These are phyloP conservation scores for Lathamus discolor DNA, from an alignment of 2,113 vertebrate genomes.

Conservation along the genomic window DNA sequence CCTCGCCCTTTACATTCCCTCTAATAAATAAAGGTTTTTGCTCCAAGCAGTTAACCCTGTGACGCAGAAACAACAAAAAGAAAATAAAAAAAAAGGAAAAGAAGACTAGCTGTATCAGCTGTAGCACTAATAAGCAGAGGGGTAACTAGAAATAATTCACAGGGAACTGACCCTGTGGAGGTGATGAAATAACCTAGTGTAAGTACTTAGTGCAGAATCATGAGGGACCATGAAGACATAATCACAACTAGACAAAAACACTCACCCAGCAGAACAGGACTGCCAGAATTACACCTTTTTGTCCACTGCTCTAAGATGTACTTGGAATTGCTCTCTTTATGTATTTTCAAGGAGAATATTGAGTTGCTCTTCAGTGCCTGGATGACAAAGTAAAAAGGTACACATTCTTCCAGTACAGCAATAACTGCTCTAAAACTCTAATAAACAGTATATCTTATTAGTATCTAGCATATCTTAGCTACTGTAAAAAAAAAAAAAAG, in stretches of 20 bases:
- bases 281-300: constrained; percentile 72
- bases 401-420: background rate
- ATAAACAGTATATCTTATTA: background rate
- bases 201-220: background rate
- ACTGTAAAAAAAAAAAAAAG: background rate
- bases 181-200: background rate
- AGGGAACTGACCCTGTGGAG: background rate
- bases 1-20: background rate
- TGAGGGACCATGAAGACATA: background rate
- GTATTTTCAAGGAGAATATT: constrained; percentile 81
- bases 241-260: background rate
- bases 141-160: background rate
- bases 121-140: background rate
- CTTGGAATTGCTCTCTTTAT: constrained; percentile 73
- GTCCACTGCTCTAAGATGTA: constrained; percentile 83
- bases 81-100: rapidly evolving
- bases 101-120: background rate
- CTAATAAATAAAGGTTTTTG: background rate
- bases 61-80: background rate
- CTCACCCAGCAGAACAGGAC: constrained; percentile 83
- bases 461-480: background rate
- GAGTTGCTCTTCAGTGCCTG: constrained; percentile 77
- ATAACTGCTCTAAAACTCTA: background rate
- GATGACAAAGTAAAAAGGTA: background rate
- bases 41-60: background rate